Evolutionary conservation across 2,888 invertebrate genomes (phyloP).

Genomic region (Ischnura elegans): DNA sequence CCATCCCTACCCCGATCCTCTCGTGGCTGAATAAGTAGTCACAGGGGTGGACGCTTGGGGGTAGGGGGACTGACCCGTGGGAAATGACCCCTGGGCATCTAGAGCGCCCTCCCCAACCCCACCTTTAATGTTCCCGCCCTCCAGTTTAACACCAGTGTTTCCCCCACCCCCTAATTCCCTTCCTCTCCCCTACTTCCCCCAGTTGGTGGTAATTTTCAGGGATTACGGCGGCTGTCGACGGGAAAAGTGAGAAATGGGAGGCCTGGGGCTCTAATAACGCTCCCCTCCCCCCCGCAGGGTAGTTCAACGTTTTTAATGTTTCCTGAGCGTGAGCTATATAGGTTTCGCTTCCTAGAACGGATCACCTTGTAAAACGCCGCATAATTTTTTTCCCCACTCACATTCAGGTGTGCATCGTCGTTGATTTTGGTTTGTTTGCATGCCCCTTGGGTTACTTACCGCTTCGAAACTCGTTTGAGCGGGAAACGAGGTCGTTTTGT

Average conservation of each 20-base stretch:
- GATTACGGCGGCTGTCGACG: not conserved
- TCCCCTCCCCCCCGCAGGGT: not conserved
- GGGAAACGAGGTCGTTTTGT: not conserved
- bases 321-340: constrained; percentile 8
- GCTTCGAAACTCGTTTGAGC: not conserved
- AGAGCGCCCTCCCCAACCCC: not conserved
- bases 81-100: constrained; percentile 18
- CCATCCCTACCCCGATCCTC: too few species aligned
- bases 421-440: not conserved
- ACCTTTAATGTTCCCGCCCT: not conserved
- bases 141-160: constrained; percentile 1
- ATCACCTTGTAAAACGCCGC: not conserved
- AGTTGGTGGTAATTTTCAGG: not conserved
- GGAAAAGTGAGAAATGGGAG: constrained; percentile 3
- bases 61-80: not conserved
- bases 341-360: constrained; percentile 9
- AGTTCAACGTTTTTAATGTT: not conserved
- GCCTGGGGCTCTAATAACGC: constrained; percentile 19
- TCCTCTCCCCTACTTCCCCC: not conserved
- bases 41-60: not conserved
- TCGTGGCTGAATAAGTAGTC: too few species aligned
- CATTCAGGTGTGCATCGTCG: not conserved
- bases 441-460: not conserved
- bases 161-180: too few species aligned
- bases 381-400: not conserved